These are phyloP conservation scores for Epizoanthus stellaris DNA, from an alignment of 92 coral and sea anemone species.

Conservation along the genomic window DNA sequence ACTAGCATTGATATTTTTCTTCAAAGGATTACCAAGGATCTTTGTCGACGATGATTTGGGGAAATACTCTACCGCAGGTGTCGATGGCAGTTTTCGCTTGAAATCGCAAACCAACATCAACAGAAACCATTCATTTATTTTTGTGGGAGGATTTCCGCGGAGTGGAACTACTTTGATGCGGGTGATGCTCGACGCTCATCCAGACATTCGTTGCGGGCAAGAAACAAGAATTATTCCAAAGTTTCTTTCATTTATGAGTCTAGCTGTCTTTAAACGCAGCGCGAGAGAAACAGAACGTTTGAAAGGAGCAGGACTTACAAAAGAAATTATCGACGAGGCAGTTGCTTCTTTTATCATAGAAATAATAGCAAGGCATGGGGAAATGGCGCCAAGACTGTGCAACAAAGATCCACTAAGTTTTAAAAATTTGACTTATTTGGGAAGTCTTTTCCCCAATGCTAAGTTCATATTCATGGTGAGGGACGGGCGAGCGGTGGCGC, in stretches of 20 bases:
- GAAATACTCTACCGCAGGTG: constrained; percentile 9
- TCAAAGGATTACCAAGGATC: constrained; percentile 26
- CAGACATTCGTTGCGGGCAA: constrained; percentile 93
- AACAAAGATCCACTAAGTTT: constrained; percentile 92
- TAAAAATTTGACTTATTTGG: constrained; percentile 82
- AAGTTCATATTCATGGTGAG: constrained; percentile 91
- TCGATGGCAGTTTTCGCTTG: neutral
- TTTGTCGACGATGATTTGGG: constrained; percentile 2
- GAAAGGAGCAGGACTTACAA: constrained; percentile 84
- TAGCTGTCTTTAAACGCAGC: constrained; percentile 47
- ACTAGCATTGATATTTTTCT: constrained; percentile 17
- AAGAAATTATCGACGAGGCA: constrained; percentile 74
- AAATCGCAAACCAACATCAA: constrained; percentile 20
- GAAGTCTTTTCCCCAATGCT: constrained; percentile 84
- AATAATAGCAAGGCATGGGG: constrained; percentile 78
- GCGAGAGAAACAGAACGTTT: constrained; percentile 63
- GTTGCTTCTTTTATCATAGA: constrained; percentile 81
- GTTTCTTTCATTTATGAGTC: constrained; percentile 72
- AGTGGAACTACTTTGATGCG: constrained; percentile 99
- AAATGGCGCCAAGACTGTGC: constrained; percentile 73
- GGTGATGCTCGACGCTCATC: constrained; percentile 92
- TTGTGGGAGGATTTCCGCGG: constrained; percentile 96
- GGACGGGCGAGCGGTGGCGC: constrained; percentile 92
- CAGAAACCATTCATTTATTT: constrained; percentile 77
- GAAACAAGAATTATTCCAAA: constrained; percentile 94